Base-by-base conservation (phyloP, 2,113 vertebrate species). In the Coptodon rendalli region DNA sequence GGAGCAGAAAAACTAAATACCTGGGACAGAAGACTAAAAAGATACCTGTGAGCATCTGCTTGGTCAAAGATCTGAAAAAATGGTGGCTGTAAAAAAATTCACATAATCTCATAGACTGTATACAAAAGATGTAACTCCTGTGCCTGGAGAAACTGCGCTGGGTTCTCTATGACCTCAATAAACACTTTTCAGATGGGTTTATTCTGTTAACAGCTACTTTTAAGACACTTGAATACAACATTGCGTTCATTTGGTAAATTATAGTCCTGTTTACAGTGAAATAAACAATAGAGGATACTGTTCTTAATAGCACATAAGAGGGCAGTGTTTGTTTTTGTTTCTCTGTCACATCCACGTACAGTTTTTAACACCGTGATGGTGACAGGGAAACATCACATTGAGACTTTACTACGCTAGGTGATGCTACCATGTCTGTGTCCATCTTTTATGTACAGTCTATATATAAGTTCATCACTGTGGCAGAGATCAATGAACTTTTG, bases 401-500 rank as follows among this genome's bases (percentile, higher is more conserved):
- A 73, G 22, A 73, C 40, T 45, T 73, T 73, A 0, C 40, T 29
- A 48, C 0, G 24, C 3, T 27, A 27, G 68, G 0, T 17, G 68
- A 73, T 1, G 22, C 8, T 27, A 17, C 11, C 6, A 1, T 76
- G 38, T 27, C 68, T 0, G 8, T 76, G 68, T 48, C 14, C 9
- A 48, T 73, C 68, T 73, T 73, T 73, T 73, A 48, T 76, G 24
- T 76, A 48, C 40, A 76, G 24, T 76, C 71, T 48, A 29, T 48
- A 48, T 45, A 48, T 76, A 2, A 29, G 36, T 24, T 43, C 5
- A 1, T 71, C 11, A 71, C n/a, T 71, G 40, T 29, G 24, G 40
- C 71, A 48, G 24, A 76, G 40, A 48, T 12, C 24, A 17, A 5
- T 76, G 24, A 48, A 29, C 16, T 76, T 48, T 29, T 29, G 40